Evolutionary conservation across 30 jellyfish, hydroid and myxozoan species (phyloP).

Genomic region (Aurelia aurita complex sp. Pacific): DNA sequence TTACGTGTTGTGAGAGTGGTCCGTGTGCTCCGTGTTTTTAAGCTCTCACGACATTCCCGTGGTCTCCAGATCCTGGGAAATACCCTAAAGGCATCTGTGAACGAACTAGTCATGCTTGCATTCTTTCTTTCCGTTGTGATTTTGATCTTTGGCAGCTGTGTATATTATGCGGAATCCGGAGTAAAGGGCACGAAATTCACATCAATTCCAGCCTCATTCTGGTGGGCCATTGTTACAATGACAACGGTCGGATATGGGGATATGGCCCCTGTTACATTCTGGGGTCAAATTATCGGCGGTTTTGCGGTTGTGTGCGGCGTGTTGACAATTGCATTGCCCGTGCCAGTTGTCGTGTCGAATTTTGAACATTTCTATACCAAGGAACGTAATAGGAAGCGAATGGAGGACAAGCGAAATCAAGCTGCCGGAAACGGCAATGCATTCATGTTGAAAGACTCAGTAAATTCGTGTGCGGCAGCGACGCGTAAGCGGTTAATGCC

Average conservation of each 20-base stretch:
- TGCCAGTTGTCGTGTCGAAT: conserved; percentile 96
- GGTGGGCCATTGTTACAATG: conserved; percentile 99
- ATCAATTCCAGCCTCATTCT: conserved; percentile 95
- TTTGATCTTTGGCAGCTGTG: conserved; percentile 94
- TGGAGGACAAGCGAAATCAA: conserved; percentile 80
- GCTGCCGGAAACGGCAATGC: conserved; percentile 59
- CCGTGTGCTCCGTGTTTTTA: conserved; percentile 94
- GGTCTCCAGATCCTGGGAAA: conserved; percentile 97
- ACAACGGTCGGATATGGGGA: conserved; percentile 99
- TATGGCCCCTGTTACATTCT: conserved; percentile 88
- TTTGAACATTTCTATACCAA: conserved; percentile 87
- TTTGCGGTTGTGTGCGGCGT: conserved; percentile 96
- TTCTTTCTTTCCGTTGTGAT: conserved; percentile 90
- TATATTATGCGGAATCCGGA: conserved; percentile 84
- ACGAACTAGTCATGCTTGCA: conserved; percentile 91
- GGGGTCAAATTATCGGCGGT: conserved; percentile 95
- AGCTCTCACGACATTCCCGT: conserved; percentile 96
- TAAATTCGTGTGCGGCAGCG: conserved; percentile 29
- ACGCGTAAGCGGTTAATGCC: conserved; percentile 29
- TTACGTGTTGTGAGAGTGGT: conserved; percentile 89
- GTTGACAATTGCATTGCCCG: conserved; percentile 93
- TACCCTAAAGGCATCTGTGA: conserved; percentile 90
- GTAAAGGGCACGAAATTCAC: conserved; percentile 74
- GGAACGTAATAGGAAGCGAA: conserved; percentile 84
- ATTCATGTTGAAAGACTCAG: conserved; percentile 8